Evolutionary conservation across 2,797 vertebrate genomes (phyloP), one percentile per base, ranked within the genome.

Genomic region (Rachycentron canadum): DNA sequence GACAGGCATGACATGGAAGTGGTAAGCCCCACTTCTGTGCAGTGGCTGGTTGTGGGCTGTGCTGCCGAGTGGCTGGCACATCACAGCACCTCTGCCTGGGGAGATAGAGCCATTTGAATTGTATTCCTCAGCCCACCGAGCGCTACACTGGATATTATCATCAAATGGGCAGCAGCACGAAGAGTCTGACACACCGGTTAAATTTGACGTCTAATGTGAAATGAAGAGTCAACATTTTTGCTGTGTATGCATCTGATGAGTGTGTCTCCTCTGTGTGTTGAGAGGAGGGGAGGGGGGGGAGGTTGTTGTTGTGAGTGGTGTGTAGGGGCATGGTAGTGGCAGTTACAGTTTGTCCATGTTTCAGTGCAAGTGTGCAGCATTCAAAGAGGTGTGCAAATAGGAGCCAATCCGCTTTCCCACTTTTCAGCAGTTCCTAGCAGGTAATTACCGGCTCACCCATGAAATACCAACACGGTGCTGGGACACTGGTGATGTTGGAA

Each of bases 41-140:
- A 79, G 82, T 82, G 4, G 71, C 81, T 65, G 84, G 72, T 83
- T 84, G 66, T 85, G 65, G 83, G 81, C 73, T 88, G 78, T 76
- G 84, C 81, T 73, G 80, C 73, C 64, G 84, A 92, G 85, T 83
- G 86, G 79, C 83, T 88, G 83, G 80, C 86, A 87, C 90, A 88
- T 88, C 86, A 84, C 76, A 86, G 82, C 80, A 74, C 86, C 81
- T 85, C 83, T 87, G 87, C 89, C 90, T 91, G 67, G 43, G 80
- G 88, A 90, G 90, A 92, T 90, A 81, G 78, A 84, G 67, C 67
- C 77, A 75, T 92, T 88, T 91, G 73, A 92, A 90, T 88, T 81
- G 78, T 85, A 73, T 83, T 84, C 86, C 79, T 77, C 83, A 74
- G 73, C 75, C 56, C 76, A 60, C 72, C 76, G 72, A 87, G 83